Evolutionary conservation across 2,797 vertebrate genomes (phyloP), one percentile per base, ranked within the genome.

Genomic region (Borostomias antarcticus): DNA sequence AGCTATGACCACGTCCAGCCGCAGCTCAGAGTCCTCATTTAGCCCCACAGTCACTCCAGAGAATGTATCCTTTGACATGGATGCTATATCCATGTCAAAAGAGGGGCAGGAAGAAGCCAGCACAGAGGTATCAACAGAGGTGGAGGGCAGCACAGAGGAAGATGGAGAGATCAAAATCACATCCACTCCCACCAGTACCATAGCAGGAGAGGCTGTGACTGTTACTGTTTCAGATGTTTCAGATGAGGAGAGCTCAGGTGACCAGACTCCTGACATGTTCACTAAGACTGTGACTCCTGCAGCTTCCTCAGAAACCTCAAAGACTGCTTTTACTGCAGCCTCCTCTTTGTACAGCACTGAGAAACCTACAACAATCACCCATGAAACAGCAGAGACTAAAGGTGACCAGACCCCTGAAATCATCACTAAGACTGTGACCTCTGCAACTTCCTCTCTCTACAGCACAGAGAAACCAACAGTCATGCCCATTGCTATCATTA

Each of bases 1-100:
- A 86, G 86, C 82, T 17, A 48, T 63, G 62, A 37, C 66, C 69
- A 68, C 66, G 71, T 64, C 69, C 48, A 64, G 51, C 26, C 64
- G n/a, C n/a, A n/a, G 58, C 59, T 58, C 51, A 40, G 65, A 74
- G 58, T 69, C 73, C 73, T 64, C 71, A 26, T 21, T 63, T 58
- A 13, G 29, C 1, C 30, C 58, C 37, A 26, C 56, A 4, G 8
- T 10, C 17, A 43, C 70, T 60, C 43, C 62, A 32, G n/a, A 35
- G 25, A 15, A 50, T 56, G n/a, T n/a, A n/a, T n/a, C n/a, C n/a
- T n/a, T n/a, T n/a, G n/a, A n/a, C n/a, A n/a, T 50, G 52, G 45
- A 51, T 53, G 25, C 13, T 56, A 28, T 30, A 43, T 73, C 61
- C 26, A n/a, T n/a, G 57, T 75, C 62, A 28, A 59, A 43, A 2